Base-by-base conservation (phyloP, 2,888 invertebrate species). In the Ceriagrion tenellum region DNA sequence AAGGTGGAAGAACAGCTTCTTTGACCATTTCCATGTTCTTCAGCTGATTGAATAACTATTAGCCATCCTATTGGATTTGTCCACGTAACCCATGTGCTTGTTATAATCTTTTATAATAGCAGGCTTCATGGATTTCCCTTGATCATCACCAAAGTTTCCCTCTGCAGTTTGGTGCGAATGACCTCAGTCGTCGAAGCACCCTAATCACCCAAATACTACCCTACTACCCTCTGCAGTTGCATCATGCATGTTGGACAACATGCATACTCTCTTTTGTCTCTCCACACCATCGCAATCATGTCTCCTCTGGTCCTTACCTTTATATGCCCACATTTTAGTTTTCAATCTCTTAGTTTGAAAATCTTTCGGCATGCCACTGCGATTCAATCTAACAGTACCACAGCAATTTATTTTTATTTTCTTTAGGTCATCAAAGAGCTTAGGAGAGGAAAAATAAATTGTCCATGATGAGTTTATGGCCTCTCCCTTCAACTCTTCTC, bases 121-220 rank as follows among this genome's bases (percentile, higher is more conserved):
- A 47, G 90, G 90, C 55, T 90, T 90, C 23, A n/a, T 55, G 23
- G 55, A n/a, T 55, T 55, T 47, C 16, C 90, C 90, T 26, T 90
- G 47, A 55, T 90, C 55, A 47, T 90, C 90, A 90, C 90, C 55
- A 47, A 90, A 90, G n/a, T n/a, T n/a, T n/a, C n/a, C n/a, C n/a
- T n/a, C n/a, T n/a, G n/a, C n/a, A n/a, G n/a, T n/a, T n/a, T n/a
- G n/a, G n/a, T n/a, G n/a, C n/a, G n/a, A n/a, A n/a, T n/a, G n/a
- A n/a, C n/a, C n/a, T n/a, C n/a, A n/a, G n/a, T n/a, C n/a, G n/a
- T n/a, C n/a, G n/a, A n/a, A n/a, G n/a, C n/a, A n/a, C n/a, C n/a
- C n/a, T n/a, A n/a, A n/a, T n/a, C n/a, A n/a, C n/a, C n/a, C n/a
- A n/a, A n/a, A n/a, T n/a, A n/a, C n/a, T n/a, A n/a, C n/a, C n/a